phyloP scores from a whole-genome alignment of 1,140 invertebrate genomes.

The Drosophila insularis region DNA sequence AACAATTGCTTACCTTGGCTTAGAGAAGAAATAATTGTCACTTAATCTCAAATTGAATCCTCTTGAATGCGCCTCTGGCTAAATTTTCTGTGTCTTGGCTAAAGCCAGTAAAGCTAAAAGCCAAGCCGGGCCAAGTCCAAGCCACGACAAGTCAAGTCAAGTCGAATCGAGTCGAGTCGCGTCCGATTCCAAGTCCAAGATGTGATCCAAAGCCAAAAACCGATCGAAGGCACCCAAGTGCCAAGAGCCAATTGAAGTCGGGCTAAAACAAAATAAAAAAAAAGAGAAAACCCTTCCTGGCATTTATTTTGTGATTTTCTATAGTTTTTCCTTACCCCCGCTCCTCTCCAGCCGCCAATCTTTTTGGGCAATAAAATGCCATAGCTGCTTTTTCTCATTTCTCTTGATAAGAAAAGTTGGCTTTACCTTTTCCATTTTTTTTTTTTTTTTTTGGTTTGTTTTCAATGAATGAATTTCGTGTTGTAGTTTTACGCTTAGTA shows the following conservation, averaged over 20 bases:
- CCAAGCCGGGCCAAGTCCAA: constrained; percentile 3
- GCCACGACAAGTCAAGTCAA: constrained; percentile 15
- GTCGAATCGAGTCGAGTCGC: constrained; percentile 7
- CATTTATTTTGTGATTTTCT: constrained; percentile 20
- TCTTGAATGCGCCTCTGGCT: background rate
- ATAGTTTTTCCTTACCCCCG: constrained; percentile 23
- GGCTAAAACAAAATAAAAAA: constrained; percentile 20
- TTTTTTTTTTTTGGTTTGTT: constrained; percentile 12
- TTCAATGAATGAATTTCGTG: constrained; percentile 68
- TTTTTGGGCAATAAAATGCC: constrained; percentile 45
- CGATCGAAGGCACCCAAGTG: constrained; percentile 20
- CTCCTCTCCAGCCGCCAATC: constrained; percentile 17
- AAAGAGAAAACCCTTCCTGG: constrained; percentile 71
- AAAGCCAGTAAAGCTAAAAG: constrained; percentile 2
- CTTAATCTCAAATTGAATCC: background rate
- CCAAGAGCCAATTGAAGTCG: constrained; percentile 61
- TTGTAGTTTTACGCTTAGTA: constrained; percentile 70
- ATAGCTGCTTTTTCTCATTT: constrained; percentile 11
- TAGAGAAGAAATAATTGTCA: too few relatives aligned
- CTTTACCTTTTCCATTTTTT: constrained; percentile 43
- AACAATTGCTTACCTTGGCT: too few relatives aligned
- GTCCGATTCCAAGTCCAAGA: constrained; percentile 1
- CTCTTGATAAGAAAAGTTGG: constrained; percentile 14
- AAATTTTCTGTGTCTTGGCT: background rate
- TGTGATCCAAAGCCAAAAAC: background rate